phyloP scores from a whole-genome alignment of 2,888 invertebrate genomes.

The Ganaspis brasiliensis region DNA sequence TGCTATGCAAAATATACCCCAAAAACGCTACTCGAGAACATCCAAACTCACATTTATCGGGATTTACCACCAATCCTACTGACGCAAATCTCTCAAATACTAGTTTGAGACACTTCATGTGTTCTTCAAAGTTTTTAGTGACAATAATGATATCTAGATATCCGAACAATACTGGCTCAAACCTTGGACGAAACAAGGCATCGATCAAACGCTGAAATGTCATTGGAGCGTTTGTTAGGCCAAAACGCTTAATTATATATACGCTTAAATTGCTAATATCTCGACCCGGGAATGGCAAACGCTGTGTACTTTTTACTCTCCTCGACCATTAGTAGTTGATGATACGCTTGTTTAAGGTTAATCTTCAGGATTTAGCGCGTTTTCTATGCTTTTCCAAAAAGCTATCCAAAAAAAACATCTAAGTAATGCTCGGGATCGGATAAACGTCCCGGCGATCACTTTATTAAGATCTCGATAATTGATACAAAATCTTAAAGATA shows the following conservation, averaged over 20 bases:
- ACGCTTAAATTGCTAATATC: too few species aligned
- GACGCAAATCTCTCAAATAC: too few species aligned
- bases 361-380: too few species aligned
- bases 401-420: too few species aligned
- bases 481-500: neutral
- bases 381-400: too few species aligned
- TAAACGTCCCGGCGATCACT: neutral
- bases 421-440: neutral
- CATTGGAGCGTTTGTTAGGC: too few species aligned
- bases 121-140: neutral
- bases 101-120: neutral
- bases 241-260: too few species aligned
- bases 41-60: neutral
- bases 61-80: too few species aligned
- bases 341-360: neutral
- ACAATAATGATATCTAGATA: neutral
- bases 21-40: neutral
- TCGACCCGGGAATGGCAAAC: too few species aligned
- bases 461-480: slow-evolving; percentile 14
- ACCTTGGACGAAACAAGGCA: too few species aligned
- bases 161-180: too few species aligned
- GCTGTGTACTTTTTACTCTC: neutral
- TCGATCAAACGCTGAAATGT: too few species aligned
- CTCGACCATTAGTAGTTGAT: neutral
- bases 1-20: neutral